phyloP scores from a whole-genome alignment of 2,797 vertebrate genomes.

The Champsocephalus gunnari region DNA sequence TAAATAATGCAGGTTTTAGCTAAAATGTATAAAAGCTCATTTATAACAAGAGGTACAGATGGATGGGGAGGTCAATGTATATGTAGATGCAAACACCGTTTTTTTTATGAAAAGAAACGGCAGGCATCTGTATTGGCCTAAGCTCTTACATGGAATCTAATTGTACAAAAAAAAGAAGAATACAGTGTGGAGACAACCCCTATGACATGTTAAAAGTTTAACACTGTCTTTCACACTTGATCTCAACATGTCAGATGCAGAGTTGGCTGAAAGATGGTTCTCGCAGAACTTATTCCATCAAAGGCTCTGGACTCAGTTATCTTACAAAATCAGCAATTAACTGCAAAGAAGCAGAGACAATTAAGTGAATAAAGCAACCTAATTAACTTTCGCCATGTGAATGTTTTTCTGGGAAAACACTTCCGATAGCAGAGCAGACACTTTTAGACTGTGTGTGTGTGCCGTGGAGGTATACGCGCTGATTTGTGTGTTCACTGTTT shows the following conservation, averaged over 20 bases:
- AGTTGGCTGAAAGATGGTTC: constrained; percentile 29
- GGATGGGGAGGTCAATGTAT: not conserved
- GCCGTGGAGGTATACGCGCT: not conserved
- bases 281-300: constrained; percentile 52
- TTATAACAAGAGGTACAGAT: not conserved
- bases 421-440: constrained; percentile 40
- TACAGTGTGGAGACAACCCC: not conserved
- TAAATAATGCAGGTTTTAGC: not conserved
- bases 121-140: not conserved
- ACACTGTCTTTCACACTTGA: constrained; percentile 20
- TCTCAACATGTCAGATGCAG: constrained; percentile 4
- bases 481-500: constrained; percentile 23
- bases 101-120: not conserved
- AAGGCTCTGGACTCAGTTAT: constrained; percentile 60
- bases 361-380: constrained; percentile 66
- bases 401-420: constrained; percentile 53
- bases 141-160: not conserved
- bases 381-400: constrained; percentile 70
- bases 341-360: constrained; percentile 65
- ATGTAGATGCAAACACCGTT: not conserved
- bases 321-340: constrained; percentile 75
- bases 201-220: constrained; percentile 5
- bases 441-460: constrained; percentile 24
- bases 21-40: too few species aligned
- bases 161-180: not conserved